phyloP scores from a whole-genome alignment of 2,797 vertebrate genomes.

The Tenualosa ilisha region DNA sequence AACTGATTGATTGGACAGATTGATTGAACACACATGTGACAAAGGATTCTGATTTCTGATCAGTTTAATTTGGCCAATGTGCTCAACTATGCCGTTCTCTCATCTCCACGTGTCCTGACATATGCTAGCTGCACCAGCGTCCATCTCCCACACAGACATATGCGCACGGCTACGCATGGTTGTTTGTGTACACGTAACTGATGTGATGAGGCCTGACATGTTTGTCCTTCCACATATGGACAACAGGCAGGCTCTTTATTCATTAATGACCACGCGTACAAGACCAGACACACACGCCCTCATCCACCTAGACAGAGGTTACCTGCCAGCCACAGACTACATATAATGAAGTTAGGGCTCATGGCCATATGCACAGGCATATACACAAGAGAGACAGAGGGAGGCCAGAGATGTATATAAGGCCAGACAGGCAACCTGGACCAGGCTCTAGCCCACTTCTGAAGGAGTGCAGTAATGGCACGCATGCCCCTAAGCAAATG shows the following conservation, averaged over 20 bases:
- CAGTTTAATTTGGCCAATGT: background rate
- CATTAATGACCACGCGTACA: background rate
- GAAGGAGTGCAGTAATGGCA: background rate
- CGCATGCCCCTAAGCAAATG: slow-evolving; percentile 6
- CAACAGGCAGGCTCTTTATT: background rate
- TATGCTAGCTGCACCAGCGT: background rate
- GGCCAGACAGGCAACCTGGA: background rate
- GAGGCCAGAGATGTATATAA: background rate
- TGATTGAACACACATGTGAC: background rate
- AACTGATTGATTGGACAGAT: too few species aligned
- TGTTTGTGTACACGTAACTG: slow-evolving; percentile 23
- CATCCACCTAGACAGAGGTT: background rate
- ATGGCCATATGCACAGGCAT: background rate
- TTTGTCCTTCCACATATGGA: slow-evolving; percentile 36
- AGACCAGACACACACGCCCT: background rate
- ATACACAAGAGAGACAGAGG: background rate
- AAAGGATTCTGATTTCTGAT: background rate
- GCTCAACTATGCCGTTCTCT: background rate
- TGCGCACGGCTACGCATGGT: background rate
- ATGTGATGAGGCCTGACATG: slow-evolving; percentile 21
- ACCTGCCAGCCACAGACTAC: background rate
- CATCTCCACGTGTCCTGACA: background rate
- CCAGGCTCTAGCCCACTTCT: background rate
- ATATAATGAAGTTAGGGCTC: background rate
- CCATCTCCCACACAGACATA: background rate